Evolutionary conservation across 1,140 invertebrate species (phyloP), one percentile per base, ranked within the genome.

Genomic region (Palaemon carinicauda): DNA sequence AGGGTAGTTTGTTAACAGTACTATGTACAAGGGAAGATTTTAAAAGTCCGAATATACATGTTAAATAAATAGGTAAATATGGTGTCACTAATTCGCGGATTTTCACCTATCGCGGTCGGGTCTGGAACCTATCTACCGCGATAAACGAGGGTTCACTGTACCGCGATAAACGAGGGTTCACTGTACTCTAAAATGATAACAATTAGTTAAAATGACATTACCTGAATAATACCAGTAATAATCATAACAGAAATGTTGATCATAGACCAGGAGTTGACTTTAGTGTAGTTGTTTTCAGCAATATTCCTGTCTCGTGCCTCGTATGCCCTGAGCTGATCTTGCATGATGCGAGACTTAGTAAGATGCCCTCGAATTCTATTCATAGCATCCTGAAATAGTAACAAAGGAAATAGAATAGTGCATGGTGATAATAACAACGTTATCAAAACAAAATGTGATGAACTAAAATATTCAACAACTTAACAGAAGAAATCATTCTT

Each of bases 301-400:
- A 95, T 89, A 91, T 96, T 96, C 85, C 96, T 92, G 91, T 97
- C 96, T 52, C 95, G 91, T 0, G 95, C 94, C 91, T 96, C 96
- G 89, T 94, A 93, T 1, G 95, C 95, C 24, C 94, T 93, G 60
- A 95, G 92, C 54, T 95, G 90, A 89, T 96, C 95, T 91, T 97
- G 96, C 80, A 95, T 90, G 81, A 95, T 93, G 21, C 94, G 91
- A 0, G 95, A 94, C 89, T 94, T 93, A 9, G 93, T 93, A 29
- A 96, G 90, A 90, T 94, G 92, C 52, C 91, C 90, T 21, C 93
- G 91, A 1, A 96, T 93, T 87, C 92, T 93, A 54, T 93, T 92
- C 17, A 95, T 92, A 51, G 93, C 92, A 85, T 92, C 90, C 92
- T 93, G 90, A 54, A 74, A 79, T 5, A n/a, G 24, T 86, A 27